Conservation (phyloP, 2,888 invertebrate genomes). For the Sclerodermus sp. region DNA sequence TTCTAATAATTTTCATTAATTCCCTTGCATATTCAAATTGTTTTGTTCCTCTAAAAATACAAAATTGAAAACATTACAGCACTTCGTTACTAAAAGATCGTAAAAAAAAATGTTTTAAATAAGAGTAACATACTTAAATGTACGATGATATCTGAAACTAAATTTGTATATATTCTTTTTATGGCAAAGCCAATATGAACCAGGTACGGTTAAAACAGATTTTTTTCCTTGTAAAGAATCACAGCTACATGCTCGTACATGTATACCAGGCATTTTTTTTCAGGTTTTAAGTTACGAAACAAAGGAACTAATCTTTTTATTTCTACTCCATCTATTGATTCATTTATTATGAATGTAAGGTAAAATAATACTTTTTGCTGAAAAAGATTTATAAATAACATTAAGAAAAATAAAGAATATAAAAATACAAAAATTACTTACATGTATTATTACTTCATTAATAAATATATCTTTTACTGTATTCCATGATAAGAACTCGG, state of each 20-base stretch:
- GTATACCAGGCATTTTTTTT: constrained; percentile 56
- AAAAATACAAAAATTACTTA: constrained; percentile 22
- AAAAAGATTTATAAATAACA: no score
- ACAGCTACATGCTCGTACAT: constrained; percentile 51
- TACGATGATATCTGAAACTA: constrained; percentile 47
- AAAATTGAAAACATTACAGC: background rate
- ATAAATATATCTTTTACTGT: constrained; percentile 50
- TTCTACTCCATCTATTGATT: constrained; percentile 36
- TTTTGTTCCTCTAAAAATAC: constrained; percentile 35
- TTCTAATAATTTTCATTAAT: constrained; percentile 50
- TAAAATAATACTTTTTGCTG: constrained; percentile 53
- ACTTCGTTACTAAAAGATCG: background rate
- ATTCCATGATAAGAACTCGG: constrained; percentile 50
- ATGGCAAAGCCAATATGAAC: constrained; percentile 53
- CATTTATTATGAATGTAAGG: constrained; percentile 47
- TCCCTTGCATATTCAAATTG: constrained; percentile 45
- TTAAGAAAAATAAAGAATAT: constrained; percentile 5
- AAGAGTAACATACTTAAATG: constrained; percentile 31
- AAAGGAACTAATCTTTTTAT: constrained; percentile 46
- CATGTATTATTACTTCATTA: constrained; percentile 53
- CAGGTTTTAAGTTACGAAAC: constrained; percentile 50
- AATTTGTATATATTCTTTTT: constrained; percentile 53
- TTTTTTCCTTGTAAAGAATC: constrained; percentile 45
- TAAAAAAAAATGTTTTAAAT: background rate
- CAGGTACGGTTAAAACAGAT: constrained; percentile 45